phyloP scores from a whole-genome alignment of 2,888 invertebrate species.

The Stenchaetothrips biformis region DNA sequence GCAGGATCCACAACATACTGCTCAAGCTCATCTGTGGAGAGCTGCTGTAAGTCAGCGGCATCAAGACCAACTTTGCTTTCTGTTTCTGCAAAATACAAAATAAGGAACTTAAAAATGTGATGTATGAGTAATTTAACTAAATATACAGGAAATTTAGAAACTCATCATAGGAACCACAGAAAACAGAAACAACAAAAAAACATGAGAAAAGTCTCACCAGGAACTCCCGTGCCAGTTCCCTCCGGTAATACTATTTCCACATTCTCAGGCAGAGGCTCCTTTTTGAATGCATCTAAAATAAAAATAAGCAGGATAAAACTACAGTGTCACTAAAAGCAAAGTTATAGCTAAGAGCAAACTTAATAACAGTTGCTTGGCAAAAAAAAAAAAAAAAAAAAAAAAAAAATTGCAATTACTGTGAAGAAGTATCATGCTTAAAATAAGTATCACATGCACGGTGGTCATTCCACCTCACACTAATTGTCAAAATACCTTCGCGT shows the following conservation, averaged over 20 bases:
- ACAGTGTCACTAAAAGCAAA: background rate
- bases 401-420: background rate
- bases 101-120: too few species aligned
- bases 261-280: background rate
- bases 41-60: background rate
- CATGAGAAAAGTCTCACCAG: background rate
- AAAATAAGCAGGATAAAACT: background rate
- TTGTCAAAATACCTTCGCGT: constrained; percentile 39
- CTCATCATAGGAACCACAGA: background rate
- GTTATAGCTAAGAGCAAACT: background rate
- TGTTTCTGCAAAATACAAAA: background rate
- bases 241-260: background rate
- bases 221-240: background rate
- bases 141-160: too few species aligned
- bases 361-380: background rate
- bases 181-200: background rate
- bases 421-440: too few species aligned
- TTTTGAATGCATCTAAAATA: background rate
- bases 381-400: background rate
- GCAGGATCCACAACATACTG: constrained; percentile 44
- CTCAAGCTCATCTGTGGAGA: constrained; percentile 41
- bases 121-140: too few species aligned
- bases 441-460: constrained; percentile 36
- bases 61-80: background rate
- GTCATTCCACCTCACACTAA: constrained; percentile 42